Evolutionary conservation across 2,888 invertebrate species (phyloP).

Genomic region (Eupithecia tripunctaria): DNA sequence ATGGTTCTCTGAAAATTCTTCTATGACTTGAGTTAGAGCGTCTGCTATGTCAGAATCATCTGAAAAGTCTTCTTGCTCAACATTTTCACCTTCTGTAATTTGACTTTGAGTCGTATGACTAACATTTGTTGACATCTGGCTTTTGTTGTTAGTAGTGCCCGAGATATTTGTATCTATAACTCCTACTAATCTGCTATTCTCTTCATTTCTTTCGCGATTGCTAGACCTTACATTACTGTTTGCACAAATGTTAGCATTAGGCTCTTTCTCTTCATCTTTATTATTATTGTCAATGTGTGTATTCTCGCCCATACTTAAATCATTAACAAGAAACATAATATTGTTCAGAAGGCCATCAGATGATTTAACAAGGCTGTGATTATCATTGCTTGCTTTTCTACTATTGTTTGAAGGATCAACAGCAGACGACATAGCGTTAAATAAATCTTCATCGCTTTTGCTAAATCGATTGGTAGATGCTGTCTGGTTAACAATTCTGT

Average conservation of each 20-base stretch:
- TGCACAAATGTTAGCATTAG: neutral
- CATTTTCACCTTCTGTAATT: conserved; percentile 7
- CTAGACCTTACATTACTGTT: neutral
- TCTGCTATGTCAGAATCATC: conserved; percentile 62
- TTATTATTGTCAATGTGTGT: conserved; percentile 5
- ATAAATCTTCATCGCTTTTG: conserved; percentile 15
- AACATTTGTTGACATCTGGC: conserved; percentile 2
- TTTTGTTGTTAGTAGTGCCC: neutral
- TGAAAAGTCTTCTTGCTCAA: conserved; percentile 36
- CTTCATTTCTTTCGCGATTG: neutral
- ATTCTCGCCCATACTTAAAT: conserved; percentile 10
- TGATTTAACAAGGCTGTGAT: conserved; percentile 51
- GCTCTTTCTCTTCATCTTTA: conserved; percentile 1
- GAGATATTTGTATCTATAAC: conserved; percentile 16
- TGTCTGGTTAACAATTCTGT: neutral
- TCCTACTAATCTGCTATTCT: neutral
- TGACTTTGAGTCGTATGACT: neutral
- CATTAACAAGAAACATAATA: conserved; percentile 44
- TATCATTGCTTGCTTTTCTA: conserved; percentile 30
- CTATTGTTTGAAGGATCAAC: conserved; percentile 19
- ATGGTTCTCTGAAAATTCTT: conserved; percentile 55
- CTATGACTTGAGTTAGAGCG: conserved; percentile 71
- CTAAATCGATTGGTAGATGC: neutral
- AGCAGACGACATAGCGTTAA: conserved; percentile 12
- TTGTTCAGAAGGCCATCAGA: conserved; percentile 60